phyloP scores from a whole-genome alignment of 2,113 vertebrate species.

The human region DNA sequence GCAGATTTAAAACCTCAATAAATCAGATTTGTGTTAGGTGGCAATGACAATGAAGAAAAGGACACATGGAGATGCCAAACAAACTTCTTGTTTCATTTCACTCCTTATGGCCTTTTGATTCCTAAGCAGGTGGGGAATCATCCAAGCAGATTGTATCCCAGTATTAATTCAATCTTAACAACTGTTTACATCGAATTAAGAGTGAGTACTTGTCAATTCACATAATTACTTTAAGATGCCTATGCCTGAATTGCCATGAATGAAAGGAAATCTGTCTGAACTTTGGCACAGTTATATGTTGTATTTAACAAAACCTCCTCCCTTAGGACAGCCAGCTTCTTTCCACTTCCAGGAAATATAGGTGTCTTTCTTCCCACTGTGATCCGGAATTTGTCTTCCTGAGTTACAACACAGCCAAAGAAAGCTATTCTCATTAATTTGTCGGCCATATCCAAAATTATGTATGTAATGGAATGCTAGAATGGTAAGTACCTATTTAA shows the following conservation, averaged over 20 bases:
- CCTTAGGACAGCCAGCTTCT: background rate
- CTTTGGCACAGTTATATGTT: background rate
- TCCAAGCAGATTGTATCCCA: constrained; percentile 74
- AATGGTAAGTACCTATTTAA: background rate
- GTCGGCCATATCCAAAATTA: background rate
- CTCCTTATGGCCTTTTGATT: constrained; percentile 62
- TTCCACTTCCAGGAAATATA: background rate
- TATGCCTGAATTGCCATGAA: background rate
- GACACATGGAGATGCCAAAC: constrained; percentile 57
- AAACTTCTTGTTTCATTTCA: constrained; percentile 49
- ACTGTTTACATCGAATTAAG: constrained; percentile 67
- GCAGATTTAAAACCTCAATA: constrained; percentile 72
- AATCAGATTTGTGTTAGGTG: constrained; percentile 74
- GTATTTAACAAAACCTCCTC: background rate
- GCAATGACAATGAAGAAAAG: constrained; percentile 59
- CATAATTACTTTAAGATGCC: constrained; percentile 48
- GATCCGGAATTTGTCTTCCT: background rate
- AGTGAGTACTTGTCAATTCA: constrained; percentile 61
- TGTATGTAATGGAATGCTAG: background rate
- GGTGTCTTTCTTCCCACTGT: background rate
- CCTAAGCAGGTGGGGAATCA: constrained; percentile 69
- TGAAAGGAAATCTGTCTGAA: constrained; percentile 25
- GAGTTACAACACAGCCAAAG: background rate
- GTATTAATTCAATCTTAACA: constrained; percentile 74
- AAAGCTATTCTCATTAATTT: background rate